These are phyloP conservation scores for Poecilia latipinna DNA, from an alignment of 2,113 vertebrate species.

Conservation along the genomic window DNA sequence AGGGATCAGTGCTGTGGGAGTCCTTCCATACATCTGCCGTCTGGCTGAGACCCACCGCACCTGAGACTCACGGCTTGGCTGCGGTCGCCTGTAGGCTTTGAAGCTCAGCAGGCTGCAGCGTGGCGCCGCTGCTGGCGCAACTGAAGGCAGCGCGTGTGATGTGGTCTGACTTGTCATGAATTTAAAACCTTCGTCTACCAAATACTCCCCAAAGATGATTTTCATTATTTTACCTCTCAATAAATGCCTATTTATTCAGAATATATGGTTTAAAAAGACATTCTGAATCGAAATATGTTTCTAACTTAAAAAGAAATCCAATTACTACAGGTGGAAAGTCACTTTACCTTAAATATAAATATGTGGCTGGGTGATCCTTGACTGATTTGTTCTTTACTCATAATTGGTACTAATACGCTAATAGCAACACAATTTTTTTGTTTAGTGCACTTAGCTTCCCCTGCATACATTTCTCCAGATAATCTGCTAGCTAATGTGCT, in stretches of 20 bases:
- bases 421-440: too few species aligned
- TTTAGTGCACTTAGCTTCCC: too few species aligned
- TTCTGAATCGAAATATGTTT: background rate
- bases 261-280: background rate
- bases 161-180: constrained; percentile 42
- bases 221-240: background rate
- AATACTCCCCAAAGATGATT: background rate
- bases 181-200: constrained; percentile 1
- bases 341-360: too few species aligned
- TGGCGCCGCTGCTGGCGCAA: constrained; percentile 57
- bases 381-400: too few species aligned
- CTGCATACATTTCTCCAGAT: too few species aligned
- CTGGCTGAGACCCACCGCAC: constrained; percentile 70
- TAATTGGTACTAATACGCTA: too few species aligned
- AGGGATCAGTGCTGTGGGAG: constrained; percentile 75
- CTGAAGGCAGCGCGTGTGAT: constrained; percentile 29
- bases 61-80: constrained; percentile 70
- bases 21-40: constrained; percentile 71
- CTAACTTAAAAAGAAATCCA: background rate
- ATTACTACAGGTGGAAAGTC: background rate
- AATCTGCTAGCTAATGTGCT: too few species aligned
- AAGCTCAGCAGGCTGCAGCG: constrained; percentile 45
- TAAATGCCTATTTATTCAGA: background rate
- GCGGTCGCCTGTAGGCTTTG: constrained; percentile 60
- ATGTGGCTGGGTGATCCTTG: too few species aligned